Conservation (phyloP, 1,140 invertebrate genomes). For the Antheraea mylitta region DNA sequence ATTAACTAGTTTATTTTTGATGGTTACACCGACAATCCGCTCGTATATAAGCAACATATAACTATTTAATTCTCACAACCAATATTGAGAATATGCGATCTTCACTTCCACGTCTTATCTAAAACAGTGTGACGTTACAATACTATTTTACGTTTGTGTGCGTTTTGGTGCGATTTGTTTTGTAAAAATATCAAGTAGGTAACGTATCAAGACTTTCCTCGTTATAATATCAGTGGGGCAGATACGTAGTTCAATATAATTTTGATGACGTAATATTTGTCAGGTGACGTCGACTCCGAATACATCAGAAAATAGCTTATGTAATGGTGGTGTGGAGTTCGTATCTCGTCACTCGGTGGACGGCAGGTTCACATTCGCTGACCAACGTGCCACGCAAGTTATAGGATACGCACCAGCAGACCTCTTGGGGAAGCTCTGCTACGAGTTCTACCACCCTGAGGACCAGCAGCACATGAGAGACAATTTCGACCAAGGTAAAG, state of each 20-base stretch:
- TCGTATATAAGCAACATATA: no score
- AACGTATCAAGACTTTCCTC: no score
- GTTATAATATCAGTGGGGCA: no score
- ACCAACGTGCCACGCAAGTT: slow-evolving; percentile 94
- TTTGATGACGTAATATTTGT: slow-evolving; percentile 35
- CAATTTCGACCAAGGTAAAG: slow-evolving; percentile 96
- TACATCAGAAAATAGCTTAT: slow-evolving; percentile 91
- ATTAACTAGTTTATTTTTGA: no score
- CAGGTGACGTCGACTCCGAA: slow-evolving; percentile 97
- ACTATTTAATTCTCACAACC: no score
- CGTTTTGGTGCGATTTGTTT: no score
- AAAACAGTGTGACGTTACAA: no score
- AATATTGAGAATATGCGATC: no score
- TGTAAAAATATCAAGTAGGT: no score
- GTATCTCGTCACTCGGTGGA: slow-evolving; percentile 96
- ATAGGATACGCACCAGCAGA: slow-evolving; percentile 96
- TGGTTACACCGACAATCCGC: no score
- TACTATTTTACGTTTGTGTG: no score
- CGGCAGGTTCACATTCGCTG: slow-evolving; percentile 99
- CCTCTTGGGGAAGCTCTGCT: slow-evolving; percentile 95
- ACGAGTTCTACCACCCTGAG: slow-evolving; percentile 98
- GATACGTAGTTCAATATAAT: background rate
- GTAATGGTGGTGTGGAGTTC: slow-evolving; percentile 93
- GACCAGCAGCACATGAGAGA: slow-evolving; percentile 98
- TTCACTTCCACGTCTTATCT: no score